Evolutionary conservation across 2,113 vertebrate species (phyloP).

Genomic region (Nycticorax nycticorax): DNA sequence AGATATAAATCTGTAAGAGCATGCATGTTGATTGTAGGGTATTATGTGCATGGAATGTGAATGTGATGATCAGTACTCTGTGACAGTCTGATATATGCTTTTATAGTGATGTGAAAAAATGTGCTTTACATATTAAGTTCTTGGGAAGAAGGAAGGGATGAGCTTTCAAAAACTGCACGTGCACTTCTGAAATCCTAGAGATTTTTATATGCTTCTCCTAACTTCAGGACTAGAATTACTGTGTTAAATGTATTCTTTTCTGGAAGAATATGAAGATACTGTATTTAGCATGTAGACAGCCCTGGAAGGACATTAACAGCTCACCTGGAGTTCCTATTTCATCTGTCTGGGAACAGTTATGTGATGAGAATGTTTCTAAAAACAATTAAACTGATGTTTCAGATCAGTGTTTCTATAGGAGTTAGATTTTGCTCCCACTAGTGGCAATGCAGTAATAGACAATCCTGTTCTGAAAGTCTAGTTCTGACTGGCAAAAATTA

Average conservation of each 20-base stretch:
- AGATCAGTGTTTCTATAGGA: neutral
- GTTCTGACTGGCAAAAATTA: neutral
- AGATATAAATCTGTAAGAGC: neutral
- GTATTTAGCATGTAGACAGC: neutral
- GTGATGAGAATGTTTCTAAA: neutral
- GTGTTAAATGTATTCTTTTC: neutral
- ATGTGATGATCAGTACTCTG: neutral
- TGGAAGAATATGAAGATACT: neutral
- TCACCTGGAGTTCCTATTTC: neutral
- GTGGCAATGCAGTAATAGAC: neutral
- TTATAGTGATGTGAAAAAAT: neutral
- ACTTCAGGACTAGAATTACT: neutral
- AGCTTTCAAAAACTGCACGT: neutral
- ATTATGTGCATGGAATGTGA: neutral
- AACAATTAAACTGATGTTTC: neutral
- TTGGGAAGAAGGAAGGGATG: neutral
- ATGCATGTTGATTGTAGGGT: neutral
- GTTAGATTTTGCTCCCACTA: neutral
- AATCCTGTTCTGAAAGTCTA: neutral
- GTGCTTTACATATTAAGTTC: neutral
- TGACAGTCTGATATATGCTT: neutral
- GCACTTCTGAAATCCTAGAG: neutral
- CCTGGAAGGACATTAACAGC: neutral
- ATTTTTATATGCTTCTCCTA: neutral
- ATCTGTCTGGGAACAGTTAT: neutral